Conservation (phyloP, 35 echinoderm and acorn worm genomes). For the Lytechinus variegatus region DNA sequence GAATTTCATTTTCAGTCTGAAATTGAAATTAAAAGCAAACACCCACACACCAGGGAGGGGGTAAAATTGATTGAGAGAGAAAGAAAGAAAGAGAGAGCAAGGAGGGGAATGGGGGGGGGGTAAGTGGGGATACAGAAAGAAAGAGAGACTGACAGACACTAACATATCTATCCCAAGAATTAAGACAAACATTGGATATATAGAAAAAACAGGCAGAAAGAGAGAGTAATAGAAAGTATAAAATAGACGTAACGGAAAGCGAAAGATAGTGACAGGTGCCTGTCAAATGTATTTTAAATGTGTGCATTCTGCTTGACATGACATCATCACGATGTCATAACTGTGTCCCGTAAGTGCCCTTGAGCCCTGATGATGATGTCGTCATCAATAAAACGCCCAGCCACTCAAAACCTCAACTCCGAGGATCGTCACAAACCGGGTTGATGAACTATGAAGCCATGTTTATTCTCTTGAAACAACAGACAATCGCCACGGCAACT, state of each 20-base stretch:
- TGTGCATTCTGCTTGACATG: not conserved
- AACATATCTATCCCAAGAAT: not conserved
- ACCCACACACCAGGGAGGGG: not conserved
- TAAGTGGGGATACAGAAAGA: not conserved
- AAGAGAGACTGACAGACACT: not conserved
- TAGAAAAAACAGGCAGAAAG: not conserved
- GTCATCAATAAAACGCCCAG: not conserved
- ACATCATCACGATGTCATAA: not conserved
- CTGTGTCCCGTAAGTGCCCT: not conserved
- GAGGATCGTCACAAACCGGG: not conserved
- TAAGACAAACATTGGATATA: not conserved
- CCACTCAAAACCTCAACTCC: not conserved
- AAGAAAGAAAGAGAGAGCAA: not conserved
- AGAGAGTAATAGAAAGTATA: not conserved
- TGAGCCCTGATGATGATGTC: not conserved
- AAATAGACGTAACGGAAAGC: not conserved
- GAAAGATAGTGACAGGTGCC: not conserved
- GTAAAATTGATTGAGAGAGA: not conserved
- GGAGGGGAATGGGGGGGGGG: not conserved
- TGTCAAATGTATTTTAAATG: not conserved
- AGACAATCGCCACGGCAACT: not conserved
- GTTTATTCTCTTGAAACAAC: not conserved
- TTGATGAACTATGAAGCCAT: not conserved
- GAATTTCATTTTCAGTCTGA: too few species aligned
- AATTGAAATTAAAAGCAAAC: not conserved